A percentile compares a stretch with the other conserved stretches of the same genome.
Conservation (phyloP, 2,888 invertebrate genomes). For the Sceliomorpha sp. region DNA sequence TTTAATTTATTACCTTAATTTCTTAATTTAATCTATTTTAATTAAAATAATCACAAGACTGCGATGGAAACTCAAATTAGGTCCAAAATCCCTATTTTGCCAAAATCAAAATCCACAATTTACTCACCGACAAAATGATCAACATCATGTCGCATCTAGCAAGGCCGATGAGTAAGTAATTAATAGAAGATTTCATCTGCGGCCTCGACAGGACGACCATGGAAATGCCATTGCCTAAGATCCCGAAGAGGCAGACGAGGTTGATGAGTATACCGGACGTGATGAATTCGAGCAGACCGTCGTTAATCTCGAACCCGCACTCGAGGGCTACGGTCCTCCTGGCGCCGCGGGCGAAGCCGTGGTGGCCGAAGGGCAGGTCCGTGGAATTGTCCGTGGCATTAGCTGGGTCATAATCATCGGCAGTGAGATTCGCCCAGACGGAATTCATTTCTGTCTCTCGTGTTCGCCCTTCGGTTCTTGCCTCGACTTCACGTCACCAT, state of each 20-base stretch:
- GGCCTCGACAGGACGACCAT: slow-evolving; percentile 95
- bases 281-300: slow-evolving; percentile 87
- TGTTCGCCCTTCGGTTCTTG: slow-evolving; percentile 14
- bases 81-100: no score
- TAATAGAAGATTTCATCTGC: slow-evolving; percentile 97
- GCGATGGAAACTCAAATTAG: no score
- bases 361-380: slow-evolving; percentile 16
- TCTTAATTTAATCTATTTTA: no score
- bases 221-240: slow-evolving; percentile 94
- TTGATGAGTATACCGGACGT: slow-evolving; percentile 91
- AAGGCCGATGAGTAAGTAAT: slow-evolving; percentile 95
- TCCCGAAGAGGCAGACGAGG: slow-evolving; percentile 89
- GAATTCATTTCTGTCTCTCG: slow-evolving; percentile 62
- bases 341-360: slow-evolving; percentile 1
- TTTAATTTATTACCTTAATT: no score
- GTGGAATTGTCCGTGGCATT: slow-evolving; percentile 45
- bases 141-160: slow-evolving; percentile 96
- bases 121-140: slow-evolving; percentile 87
- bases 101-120: no score
- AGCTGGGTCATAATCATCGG: slow-evolving; percentile 36
- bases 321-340: slow-evolving; percentile 45
- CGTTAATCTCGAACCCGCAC: slow-evolving; percentile 63
- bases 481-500: slow-evolving; percentile 38
- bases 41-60: no score
- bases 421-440: slow-evolving; percentile 42